These are phyloP conservation scores for Enteromius viviparus DNA, from an alignment of 2,797 vertebrate genomes.

Conservation along the genomic window DNA sequence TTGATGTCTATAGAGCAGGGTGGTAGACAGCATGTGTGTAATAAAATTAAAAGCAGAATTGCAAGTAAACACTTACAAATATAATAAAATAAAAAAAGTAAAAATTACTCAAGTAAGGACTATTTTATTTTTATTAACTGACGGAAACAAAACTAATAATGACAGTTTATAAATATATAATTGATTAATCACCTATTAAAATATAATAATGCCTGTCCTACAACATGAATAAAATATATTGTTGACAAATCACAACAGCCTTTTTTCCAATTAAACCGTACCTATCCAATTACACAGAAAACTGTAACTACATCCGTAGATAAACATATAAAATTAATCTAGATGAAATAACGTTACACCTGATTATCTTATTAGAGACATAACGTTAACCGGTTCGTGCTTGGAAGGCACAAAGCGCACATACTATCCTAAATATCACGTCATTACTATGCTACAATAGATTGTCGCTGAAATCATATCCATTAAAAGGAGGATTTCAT, in stretches of 20 bases:
- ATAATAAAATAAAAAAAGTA: too few species aligned
- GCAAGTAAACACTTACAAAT: neutral
- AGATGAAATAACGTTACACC: neutral
- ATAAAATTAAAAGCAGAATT: neutral
- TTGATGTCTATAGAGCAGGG: neutral
- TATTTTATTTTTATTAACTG: neutral
- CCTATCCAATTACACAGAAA: too few species aligned
- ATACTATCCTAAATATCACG: neutral
- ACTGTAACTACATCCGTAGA: too few species aligned
- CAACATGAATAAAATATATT: neutral
- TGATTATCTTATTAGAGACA: neutral
- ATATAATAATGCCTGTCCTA: neutral
- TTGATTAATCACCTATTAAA: neutral
- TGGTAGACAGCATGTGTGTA: neutral
- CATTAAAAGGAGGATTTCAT: conserved; percentile 35
- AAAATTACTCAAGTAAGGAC: neutral
- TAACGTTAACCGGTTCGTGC: neutral
- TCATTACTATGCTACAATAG: neutral
- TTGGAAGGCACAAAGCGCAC: neutral
- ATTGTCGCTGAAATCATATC: neutral
- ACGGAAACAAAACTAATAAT: neutral
- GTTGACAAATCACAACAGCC: neutral
- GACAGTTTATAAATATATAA: too few species aligned
- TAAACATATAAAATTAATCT: too few species aligned
- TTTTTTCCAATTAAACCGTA: neutral